Conservation (phyloP, 2,888 invertebrate species). For the Diloba caeruleocephala region DNA sequence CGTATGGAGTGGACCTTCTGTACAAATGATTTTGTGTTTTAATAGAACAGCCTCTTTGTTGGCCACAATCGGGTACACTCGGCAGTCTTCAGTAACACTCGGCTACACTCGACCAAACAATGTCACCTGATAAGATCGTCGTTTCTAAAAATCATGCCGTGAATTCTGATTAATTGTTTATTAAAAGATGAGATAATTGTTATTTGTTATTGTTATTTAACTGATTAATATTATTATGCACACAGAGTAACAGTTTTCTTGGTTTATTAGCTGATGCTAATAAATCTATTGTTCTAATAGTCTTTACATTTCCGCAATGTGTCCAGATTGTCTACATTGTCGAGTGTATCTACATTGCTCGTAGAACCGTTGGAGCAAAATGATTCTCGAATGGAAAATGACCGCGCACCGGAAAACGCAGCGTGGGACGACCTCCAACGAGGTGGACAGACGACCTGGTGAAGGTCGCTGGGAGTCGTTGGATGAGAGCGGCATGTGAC, state of each 20-base stretch:
- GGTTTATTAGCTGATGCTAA: background rate
- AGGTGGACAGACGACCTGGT: too few species aligned
- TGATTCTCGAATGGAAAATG: too few species aligned
- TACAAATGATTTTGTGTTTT: background rate
- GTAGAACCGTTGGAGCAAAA: too few species aligned
- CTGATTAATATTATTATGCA: constrained; percentile 7
- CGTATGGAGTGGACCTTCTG: constrained; percentile 22
- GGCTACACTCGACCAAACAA: constrained; percentile 33
- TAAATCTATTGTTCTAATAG: too few species aligned
- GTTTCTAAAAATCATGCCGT: constrained; percentile 44
- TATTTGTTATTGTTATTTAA: constrained; percentile 22
- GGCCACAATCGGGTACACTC: constrained; percentile 32
- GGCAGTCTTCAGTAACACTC: constrained; percentile 36
- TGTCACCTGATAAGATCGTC: constrained; percentile 42
- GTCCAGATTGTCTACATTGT: too few species aligned
- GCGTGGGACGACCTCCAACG: too few species aligned
- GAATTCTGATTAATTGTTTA: constrained; percentile 42
- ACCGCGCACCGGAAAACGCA: too few species aligned
- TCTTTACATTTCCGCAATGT: too few species aligned
- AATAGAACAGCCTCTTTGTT: constrained; percentile 49
- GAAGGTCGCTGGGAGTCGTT: too few species aligned
- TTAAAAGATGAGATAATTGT: constrained; percentile 31
- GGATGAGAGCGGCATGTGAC: too few species aligned
- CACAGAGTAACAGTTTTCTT: constrained; percentile 15
- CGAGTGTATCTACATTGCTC: too few species aligned